phyloP scores from a whole-genome alignment of 2,797 vertebrate species.

The Myotis vivesi region DNA sequence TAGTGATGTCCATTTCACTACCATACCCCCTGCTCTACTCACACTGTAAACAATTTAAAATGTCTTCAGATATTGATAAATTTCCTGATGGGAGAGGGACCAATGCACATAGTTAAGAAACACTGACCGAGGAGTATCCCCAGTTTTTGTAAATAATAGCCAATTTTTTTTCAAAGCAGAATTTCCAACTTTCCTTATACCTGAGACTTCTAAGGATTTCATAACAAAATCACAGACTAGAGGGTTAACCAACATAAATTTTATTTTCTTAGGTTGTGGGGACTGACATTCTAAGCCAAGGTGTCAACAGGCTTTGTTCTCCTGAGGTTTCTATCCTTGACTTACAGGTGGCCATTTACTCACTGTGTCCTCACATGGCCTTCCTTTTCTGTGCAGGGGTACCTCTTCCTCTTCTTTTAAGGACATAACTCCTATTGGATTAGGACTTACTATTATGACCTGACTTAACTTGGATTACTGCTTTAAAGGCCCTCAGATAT shows the following conservation, averaged over 20 bases:
- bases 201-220: background rate
- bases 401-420: background rate
- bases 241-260: background rate
- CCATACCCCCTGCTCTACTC: rapidly evolving
- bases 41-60: background rate
- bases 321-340: background rate
- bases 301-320: background rate
- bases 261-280: background rate
- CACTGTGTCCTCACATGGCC: background rate
- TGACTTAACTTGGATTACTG: background rate
- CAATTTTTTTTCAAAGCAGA: background rate
- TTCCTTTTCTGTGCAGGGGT: background rate
- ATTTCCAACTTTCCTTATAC: background rate
- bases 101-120: background rate
- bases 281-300: background rate
- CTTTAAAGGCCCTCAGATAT: background rate
- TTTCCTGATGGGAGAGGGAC: background rate
- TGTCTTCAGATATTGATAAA: background rate
- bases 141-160: background rate
- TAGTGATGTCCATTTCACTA: background rate
- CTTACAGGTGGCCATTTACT: background rate
- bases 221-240: background rate
- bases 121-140: background rate
- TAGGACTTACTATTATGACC: rapidly evolving
- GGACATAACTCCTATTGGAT: background rate